These are phyloP conservation scores for Tetanocera ferruginea DNA, from an alignment of 2,888 invertebrate genomes.

Conservation along the genomic window DNA sequence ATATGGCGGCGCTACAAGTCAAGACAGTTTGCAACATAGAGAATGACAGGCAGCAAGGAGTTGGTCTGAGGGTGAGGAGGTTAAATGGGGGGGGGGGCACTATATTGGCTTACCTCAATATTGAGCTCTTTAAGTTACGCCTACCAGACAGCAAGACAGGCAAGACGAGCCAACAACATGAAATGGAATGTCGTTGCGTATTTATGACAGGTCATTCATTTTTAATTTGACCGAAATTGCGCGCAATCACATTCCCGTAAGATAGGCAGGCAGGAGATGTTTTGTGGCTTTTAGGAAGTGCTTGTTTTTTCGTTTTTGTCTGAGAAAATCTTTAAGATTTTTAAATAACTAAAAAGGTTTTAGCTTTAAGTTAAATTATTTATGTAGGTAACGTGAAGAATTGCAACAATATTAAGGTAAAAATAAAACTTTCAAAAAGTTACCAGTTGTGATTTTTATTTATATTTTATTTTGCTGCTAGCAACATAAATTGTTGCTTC, in stretches of 20 bases:
- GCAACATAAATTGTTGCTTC: background rate
- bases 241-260: background rate
- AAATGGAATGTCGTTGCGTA: background rate
- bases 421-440: too few species aligned
- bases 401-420: too few species aligned
- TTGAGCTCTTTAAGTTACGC: too few species aligned
- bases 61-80: background rate
- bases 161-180: too few species aligned
- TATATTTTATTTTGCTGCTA: background rate
- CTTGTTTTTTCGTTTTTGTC: too few species aligned
- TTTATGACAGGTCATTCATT: background rate
- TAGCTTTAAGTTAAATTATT: too few species aligned
- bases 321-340: too few species aligned
- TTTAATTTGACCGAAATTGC: background rate
- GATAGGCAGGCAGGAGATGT: too few species aligned
- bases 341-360: too few species aligned
- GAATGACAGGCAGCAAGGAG: background rate
- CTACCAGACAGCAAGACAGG: background rate
- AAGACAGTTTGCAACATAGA: background rate
- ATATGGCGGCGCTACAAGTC: constrained; percentile 12
- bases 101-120: too few species aligned
- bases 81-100: background rate
- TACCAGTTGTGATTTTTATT: background rate
- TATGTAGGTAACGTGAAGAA: too few species aligned
- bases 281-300: too few species aligned